Percentiles rank a stretch among this genome's conserved stretches.
Conservation (phyloP, 2,797 vertebrate species). For the Gambelia wislizenii region DNA sequence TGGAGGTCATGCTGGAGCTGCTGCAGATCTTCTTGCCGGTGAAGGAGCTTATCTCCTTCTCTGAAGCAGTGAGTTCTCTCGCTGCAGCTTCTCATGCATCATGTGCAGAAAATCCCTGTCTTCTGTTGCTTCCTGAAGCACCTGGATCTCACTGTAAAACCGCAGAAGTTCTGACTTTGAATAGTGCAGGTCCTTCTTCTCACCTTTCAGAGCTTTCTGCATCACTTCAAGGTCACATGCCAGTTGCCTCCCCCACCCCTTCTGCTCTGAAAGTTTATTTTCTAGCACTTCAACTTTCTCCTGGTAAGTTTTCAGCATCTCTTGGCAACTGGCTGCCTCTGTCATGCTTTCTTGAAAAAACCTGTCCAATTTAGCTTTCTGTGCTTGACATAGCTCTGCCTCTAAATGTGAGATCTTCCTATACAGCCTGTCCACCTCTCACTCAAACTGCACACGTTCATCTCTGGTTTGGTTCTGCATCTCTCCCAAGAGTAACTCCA, state of each 20-base stretch:
- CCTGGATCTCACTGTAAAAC: constrained; percentile 80
- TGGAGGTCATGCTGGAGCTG: constrained; percentile 89
- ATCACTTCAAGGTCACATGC: constrained; percentile 82
- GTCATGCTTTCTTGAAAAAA: constrained; percentile 32
- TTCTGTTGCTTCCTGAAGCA: constrained; percentile 79
- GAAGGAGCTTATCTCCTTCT: constrained; percentile 81
- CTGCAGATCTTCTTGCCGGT: constrained; percentile 84
- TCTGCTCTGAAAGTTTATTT: constrained; percentile 86
- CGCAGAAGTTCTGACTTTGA: constrained; percentile 82
- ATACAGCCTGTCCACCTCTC: constrained; percentile 83
- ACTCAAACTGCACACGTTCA: constrained; percentile 82
- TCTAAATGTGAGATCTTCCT: constrained; percentile 85
- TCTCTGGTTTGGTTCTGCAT: constrained; percentile 83
- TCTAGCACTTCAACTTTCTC: constrained; percentile 85
- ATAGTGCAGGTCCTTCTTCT: constrained; percentile 85
- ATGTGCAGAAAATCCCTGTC: constrained; percentile 81
- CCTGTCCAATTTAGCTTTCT: constrained; percentile 63
- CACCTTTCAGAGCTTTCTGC: constrained; percentile 84
- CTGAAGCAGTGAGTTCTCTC: constrained; percentile 83
- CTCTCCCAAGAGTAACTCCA: constrained; percentile 87
- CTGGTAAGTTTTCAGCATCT: constrained; percentile 82
- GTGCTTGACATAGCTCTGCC: constrained; percentile 78
- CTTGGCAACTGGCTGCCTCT: constrained; percentile 69
- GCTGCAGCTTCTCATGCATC: constrained; percentile 83
- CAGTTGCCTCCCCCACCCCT: constrained; percentile 85